Conservation (phyloP, 2,113 vertebrate genomes). For the Rhipidura dahli region DNA sequence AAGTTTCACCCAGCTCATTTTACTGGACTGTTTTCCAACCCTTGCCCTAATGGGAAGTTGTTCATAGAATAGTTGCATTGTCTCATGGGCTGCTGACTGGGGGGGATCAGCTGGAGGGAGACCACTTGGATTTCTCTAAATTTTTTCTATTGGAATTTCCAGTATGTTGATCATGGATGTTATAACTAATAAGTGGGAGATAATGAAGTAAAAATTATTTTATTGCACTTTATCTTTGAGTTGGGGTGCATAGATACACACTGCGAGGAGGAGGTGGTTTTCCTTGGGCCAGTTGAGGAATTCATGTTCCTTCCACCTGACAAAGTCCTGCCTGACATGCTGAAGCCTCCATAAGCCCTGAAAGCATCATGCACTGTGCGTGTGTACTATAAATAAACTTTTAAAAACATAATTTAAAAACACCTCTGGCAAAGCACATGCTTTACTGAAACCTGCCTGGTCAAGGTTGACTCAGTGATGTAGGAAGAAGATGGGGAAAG, state of each 20-base stretch:
- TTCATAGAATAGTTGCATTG: neutral
- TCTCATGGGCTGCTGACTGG: neutral
- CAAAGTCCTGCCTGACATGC: neutral
- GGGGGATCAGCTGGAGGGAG: neutral
- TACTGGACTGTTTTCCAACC: neutral
- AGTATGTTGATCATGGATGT: neutral
- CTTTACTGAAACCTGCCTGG: constrained; percentile 33
- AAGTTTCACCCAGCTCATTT: neutral
- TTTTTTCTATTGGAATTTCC: neutral
- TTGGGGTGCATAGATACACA: neutral
- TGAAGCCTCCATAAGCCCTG: neutral
- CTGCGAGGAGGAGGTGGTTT: neutral
- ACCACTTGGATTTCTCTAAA: neutral
- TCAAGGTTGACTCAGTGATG: constrained; percentile 45
- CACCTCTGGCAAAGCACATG: constrained; percentile 56
- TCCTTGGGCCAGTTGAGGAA: neutral
- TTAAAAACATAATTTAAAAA: constrained; percentile 47
- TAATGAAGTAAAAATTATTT: neutral
- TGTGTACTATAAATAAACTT: constrained; percentile 51
- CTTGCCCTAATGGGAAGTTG: neutral
- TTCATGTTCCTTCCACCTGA: neutral
- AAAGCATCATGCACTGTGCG: neutral
- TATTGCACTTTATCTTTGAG: neutral
- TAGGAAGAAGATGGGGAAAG: constrained; percentile 47
- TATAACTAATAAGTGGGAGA: neutral